Conservation (phyloP, 1,140 invertebrate genomes). For the Listronotus bonariensis region DNA sequence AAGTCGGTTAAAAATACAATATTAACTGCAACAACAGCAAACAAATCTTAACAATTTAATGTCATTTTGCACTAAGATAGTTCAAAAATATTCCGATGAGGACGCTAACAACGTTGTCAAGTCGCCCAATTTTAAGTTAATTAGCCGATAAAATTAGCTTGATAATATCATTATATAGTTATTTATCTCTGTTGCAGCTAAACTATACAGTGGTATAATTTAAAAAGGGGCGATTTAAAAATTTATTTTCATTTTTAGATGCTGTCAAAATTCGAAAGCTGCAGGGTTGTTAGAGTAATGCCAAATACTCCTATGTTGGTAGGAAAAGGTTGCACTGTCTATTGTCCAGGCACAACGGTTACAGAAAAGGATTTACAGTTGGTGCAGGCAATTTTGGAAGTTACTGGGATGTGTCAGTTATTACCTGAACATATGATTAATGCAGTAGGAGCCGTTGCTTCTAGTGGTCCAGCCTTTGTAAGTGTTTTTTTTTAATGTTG, state of each 20-base stretch:
- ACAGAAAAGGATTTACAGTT: slow-evolving; percentile 63
- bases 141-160: background rate
- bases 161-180: background rate
- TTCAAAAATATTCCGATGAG: too few species aligned
- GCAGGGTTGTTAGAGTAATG: slow-evolving; percentile 83
- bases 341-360: slow-evolving; percentile 63
- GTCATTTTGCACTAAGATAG: too few species aligned
- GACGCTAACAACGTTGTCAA: too few species aligned
- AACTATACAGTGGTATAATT: slow-evolving; percentile 11
- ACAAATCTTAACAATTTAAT: too few species aligned
- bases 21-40: too few species aligned
- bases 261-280: slow-evolving; percentile 57
- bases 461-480: slow-evolving; percentile 93
- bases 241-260: slow-evolving; percentile 27
- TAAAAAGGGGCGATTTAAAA: too few species aligned
- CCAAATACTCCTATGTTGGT: slow-evolving; percentile 92
- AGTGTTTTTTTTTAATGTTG: slow-evolving; percentile 49
- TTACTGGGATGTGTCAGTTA: slow-evolving; percentile 77
- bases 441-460: slow-evolving; percentile 79
- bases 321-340: slow-evolving; percentile 78
- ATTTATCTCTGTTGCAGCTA: background rate
- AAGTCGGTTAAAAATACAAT: too few species aligned
- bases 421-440: slow-evolving; percentile 83
- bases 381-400: slow-evolving; percentile 72
- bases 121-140: too few species aligned